These are phyloP conservation scores for Tenthredo notha DNA, from an alignment of 2,888 invertebrate genomes.

Conservation along the genomic window DNA sequence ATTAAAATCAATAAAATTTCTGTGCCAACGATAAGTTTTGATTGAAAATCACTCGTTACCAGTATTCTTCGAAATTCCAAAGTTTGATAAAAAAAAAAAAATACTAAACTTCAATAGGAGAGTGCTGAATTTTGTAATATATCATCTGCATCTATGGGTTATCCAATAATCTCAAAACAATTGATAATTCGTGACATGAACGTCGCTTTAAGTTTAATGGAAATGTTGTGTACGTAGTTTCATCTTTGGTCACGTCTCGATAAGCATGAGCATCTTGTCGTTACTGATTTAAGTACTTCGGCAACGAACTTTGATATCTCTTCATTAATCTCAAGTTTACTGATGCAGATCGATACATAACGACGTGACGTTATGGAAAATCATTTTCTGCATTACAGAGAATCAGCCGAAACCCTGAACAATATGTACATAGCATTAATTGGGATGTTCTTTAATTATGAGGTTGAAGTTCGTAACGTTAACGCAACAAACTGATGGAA, in stretches of 20 bases:
- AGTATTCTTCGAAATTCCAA: background rate
- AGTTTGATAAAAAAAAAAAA: background rate
- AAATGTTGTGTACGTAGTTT: conserved; percentile 53
- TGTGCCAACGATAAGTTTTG: background rate
- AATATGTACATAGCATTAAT: background rate
- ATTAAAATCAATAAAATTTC: background rate
- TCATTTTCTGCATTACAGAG: background rate
- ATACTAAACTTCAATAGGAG: background rate
- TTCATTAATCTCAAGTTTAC: conserved; percentile 64
- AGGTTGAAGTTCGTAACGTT: no score
- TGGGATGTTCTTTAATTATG: no score
- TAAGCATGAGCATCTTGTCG: conserved; percentile 42
- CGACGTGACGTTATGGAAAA: background rate
- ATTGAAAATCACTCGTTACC: background rate
- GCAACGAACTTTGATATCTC: conserved; percentile 60
- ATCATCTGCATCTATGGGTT: conserved; percentile 9
- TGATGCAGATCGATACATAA: background rate
- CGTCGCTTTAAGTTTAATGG: conserved; percentile 55
- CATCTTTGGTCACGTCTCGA: conserved; percentile 36
- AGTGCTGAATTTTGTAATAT: background rate
- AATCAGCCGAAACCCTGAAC: background rate
- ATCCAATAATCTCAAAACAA: conserved; percentile 27
- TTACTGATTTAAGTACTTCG: conserved; percentile 17
- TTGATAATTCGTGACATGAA: conserved; percentile 6
- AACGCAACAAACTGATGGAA: no score